phyloP scores from a whole-genome alignment of 2,888 invertebrate genomes.

The Caenorhabditis doughertyi region DNA sequence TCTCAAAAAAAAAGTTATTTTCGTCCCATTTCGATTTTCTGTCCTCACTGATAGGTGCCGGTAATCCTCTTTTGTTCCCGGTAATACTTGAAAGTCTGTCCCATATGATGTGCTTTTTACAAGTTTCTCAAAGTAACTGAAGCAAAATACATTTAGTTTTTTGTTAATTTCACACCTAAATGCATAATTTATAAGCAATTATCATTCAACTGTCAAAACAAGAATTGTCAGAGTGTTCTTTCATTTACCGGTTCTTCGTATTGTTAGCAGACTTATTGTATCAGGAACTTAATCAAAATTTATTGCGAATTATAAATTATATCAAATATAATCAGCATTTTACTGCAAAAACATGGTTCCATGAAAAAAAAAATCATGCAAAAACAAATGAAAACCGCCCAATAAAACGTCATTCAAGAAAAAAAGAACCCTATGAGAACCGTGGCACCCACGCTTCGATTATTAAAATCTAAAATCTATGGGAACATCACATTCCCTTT shows the following conservation, averaged over 20 bases:
- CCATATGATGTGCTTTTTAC: slow-evolving; percentile 5
- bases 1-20: slow-evolving; percentile 36
- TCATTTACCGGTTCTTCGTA: neutral
- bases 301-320: slow-evolving; percentile 15
- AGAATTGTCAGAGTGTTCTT: neutral
- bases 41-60: slow-evolving; percentile 23
- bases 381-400: neutral
- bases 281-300: slow-evolving; percentile 25
- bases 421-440: neutral
- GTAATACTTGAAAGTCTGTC: slow-evolving; percentile 26
- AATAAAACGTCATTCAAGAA: slow-evolving; percentile 23
- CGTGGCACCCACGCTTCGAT: neutral
- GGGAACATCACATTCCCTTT: slow-evolving; percentile 35
- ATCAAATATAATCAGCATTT: neutral
- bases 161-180: neutral
- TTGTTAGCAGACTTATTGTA: neutral
- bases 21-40: slow-evolving; percentile 8
- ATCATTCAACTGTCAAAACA: neutral
- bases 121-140: neutral
- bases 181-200: neutral
- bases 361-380: neutral
- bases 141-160: neutral
- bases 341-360: slow-evolving; percentile 21
- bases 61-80: slow-evolving; percentile 42
- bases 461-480: slow-evolving; percentile 21